phyloP scores from a whole-genome alignment of 2,888 invertebrate species.

The Ellobium chinense region DNA sequence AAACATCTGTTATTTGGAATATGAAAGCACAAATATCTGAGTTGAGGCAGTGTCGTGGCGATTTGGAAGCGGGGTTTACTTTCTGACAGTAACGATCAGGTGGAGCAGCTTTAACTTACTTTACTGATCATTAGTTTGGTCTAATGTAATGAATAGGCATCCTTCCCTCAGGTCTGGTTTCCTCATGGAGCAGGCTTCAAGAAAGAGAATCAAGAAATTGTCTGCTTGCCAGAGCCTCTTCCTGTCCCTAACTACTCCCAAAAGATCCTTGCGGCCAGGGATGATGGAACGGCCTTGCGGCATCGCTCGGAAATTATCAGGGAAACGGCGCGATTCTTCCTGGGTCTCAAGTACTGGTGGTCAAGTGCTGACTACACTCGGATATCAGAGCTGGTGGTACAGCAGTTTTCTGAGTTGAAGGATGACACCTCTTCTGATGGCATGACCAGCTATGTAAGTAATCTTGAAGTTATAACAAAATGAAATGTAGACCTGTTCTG shows the following conservation, averaged over 20 bases:
- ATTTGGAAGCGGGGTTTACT: no score
- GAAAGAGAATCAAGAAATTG: conserved; percentile 50
- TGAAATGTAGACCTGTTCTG: no score
- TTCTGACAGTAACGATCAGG: no score
- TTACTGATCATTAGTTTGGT: no score
- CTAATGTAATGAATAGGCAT: no score
- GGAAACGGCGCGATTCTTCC: conserved; percentile 52
- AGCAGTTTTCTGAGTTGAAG: conserved; percentile 51
- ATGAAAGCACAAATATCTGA: no score
- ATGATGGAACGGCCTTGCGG: conserved; percentile 46
- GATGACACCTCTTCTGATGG: conserved; percentile 44
- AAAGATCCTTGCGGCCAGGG: conserved; percentile 49
- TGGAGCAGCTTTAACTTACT: no score
- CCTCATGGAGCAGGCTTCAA: conserved; percentile 53
- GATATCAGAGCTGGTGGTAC: conserved; percentile 52
- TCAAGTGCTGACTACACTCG: conserved; percentile 54
- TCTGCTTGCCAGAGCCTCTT: conserved; percentile 49
- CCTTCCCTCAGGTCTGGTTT: conserved; percentile 46
- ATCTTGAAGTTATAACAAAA: no score
- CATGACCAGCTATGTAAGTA: conserved; percentile 49
- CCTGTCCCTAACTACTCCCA: conserved; percentile 50
- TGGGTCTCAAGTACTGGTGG: conserved; percentile 53
- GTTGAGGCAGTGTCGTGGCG: no score
- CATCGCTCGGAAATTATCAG: conserved; percentile 52
- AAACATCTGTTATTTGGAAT: no score